These are phyloP conservation scores for Cygnus buccinator DNA, from an alignment of 2,113 vertebrate species.

Conservation along the genomic window DNA sequence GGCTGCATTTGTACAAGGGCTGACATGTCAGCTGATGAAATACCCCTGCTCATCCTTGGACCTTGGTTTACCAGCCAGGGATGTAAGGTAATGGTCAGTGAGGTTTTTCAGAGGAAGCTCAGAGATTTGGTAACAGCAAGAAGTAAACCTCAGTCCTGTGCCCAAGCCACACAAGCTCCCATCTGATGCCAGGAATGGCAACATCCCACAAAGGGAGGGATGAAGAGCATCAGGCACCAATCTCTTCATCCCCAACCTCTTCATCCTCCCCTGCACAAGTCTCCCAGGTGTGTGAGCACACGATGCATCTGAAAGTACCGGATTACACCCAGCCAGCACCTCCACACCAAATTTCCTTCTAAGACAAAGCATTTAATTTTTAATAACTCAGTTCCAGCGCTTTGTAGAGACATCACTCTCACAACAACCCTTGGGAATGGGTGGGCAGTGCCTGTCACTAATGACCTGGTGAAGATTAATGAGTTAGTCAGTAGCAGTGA, in stretches of 20 bases:
- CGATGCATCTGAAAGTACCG: background rate
- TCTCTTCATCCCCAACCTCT: background rate
- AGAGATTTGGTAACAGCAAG: background rate
- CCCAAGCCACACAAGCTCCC: background rate
- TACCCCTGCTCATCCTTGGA: background rate
- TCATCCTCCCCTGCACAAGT: background rate
- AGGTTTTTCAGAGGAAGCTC: background rate
- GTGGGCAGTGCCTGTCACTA: background rate
- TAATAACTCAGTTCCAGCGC: background rate
- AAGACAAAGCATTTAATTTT: background rate
- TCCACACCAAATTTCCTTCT: background rate
- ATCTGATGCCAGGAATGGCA: rapidly evolving
- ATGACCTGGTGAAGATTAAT: background rate
- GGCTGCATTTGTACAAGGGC: background rate
- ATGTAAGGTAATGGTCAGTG: background rate
- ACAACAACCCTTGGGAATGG: background rate
- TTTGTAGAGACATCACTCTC: background rate
- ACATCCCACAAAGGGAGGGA: background rate
- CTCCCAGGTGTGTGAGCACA: background rate
- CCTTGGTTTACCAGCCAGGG: background rate
- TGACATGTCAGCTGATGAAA: background rate
- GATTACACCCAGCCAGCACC: background rate
- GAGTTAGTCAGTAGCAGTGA: background rate
- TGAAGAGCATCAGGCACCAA: background rate
- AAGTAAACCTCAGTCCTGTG: background rate